Evolutionary conservation across 2,113 vertebrate genomes (phyloP).

Genomic region (Austrofundulus limnaeus): DNA sequence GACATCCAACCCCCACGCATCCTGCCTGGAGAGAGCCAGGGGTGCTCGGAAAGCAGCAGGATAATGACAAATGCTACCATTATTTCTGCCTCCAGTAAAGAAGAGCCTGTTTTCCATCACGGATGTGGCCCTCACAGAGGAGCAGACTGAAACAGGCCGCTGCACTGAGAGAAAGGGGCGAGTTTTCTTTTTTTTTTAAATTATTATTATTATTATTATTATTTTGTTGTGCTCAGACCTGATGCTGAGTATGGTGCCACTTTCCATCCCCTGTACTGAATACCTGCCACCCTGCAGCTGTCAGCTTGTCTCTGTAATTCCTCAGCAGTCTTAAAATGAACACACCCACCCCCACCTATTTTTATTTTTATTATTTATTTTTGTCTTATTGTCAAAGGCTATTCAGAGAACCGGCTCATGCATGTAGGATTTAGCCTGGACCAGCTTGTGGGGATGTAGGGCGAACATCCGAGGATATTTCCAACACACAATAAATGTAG

Average conservation of each 20-base stretch:
- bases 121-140: constrained; percentile 43
- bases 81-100: constrained; percentile 15
- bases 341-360: constrained; percentile 1
- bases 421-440: constrained; percentile 55
- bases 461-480: constrained; percentile 48
- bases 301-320: constrained; percentile 38
- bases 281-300: constrained; percentile 38
- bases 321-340: constrained; percentile 66
- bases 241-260: constrained; percentile 60
- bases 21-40: not conserved
- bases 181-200: too few species aligned
- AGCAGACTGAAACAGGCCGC: constrained; percentile 54
- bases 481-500: constrained; percentile 13
- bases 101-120: constrained; percentile 38
- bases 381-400: constrained; percentile 39
- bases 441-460: constrained; percentile 60
- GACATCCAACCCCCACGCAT: constrained; percentile 33
- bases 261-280: constrained; percentile 40
- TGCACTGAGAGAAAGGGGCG: constrained; percentile 47
- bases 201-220: too few species aligned
- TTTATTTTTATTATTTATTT: too few species aligned
- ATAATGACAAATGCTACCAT: constrained; percentile 48
- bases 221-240: constrained; percentile 46
- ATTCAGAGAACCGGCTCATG: constrained; percentile 53
- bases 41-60: constrained; percentile 17